phyloP scores from a whole-genome alignment of 2,888 invertebrate species.

The Gnatocerus cornutus region DNA sequence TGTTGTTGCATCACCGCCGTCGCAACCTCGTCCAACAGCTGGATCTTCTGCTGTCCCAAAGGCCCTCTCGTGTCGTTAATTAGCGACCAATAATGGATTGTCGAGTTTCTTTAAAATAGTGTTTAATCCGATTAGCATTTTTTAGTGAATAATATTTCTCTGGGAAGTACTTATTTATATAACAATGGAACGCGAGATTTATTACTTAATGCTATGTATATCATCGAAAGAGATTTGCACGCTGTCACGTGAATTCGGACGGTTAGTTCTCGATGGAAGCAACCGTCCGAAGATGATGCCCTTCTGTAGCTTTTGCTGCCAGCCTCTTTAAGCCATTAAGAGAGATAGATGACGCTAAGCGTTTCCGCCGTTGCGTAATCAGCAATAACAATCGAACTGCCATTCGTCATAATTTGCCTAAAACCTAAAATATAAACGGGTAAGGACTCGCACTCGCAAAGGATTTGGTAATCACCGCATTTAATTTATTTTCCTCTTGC shows the following conservation, averaged over 20 bases:
- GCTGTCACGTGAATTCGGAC: conserved; percentile 48
- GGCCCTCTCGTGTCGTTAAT: conserved; percentile 55
- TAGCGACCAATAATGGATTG: conserved; percentile 68
- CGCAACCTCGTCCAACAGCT: conserved; percentile 51
- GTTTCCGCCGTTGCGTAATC: conserved; percentile 49
- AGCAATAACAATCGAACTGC: conserved; percentile 48
- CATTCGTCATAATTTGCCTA: conserved; percentile 52
- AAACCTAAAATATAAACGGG: conserved; percentile 52
- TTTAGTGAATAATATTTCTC: conserved; percentile 57
- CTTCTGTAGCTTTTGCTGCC: conserved; percentile 47
- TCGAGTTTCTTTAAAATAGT: conserved; percentile 62
- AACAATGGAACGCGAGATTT: conserved; percentile 64
- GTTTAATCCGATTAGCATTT: conserved; percentile 59
- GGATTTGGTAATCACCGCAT: conserved; percentile 45
- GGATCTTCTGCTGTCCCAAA: conserved; percentile 51
- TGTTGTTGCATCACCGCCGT: conserved; percentile 44
- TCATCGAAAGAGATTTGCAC: conserved; percentile 65
- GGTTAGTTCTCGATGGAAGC: conserved; percentile 18
- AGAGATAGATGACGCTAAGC: conserved; percentile 69
- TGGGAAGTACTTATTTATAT: conserved; percentile 60
- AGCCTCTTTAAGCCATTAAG: conserved; percentile 65
- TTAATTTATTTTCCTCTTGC: conserved; percentile 27
- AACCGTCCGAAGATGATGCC: conserved; percentile 40
- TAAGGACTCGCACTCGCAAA: conserved; percentile 51
- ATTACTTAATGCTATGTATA: conserved; percentile 61